Base-by-base conservation (phyloP, 2,113 vertebrate species). In the Globicephala melas region DNA sequence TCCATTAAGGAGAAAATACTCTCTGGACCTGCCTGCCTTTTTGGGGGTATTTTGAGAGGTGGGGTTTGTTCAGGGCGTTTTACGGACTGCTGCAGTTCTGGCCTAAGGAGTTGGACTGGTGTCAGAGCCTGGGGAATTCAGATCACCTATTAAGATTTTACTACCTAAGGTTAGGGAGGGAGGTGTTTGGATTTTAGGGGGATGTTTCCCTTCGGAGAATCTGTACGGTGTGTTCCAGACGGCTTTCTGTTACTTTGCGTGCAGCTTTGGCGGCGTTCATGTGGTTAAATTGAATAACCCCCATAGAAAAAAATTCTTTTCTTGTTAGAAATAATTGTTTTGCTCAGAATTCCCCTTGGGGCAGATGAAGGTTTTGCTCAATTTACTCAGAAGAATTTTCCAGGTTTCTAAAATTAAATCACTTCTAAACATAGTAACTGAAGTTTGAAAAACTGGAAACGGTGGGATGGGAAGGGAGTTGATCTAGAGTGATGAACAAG, bases 381-480 rank as follows among this genome's bases (percentile, higher is more conserved):
- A 96, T 97, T 98, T 97, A 96, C 96, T 98, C 87, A 15, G 95
- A 98, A 97, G 98, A 98, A 98, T 98, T 98, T 98, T 95, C 73
- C 96, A 97, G 89, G 85, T 98, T 97, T 97, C 97, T 97, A 97
- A 98, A 98, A 96, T 97, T 97, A 98, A 98, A 96, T 96, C 97
- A 65, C 74, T 95, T 84, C 98, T 98, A 98, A 98, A 98, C 90
- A 95, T 97, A 97, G 98, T 95, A 82, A 94, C 92, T 84, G 31
- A 97, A 90, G 92, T 97, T 97, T 82, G 83, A 96, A 83, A 96
- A 97, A 91, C 81, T 96, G 92, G 81, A 95, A 95, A 87, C 83
- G 65, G 77, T 96, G 68, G 58, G 77, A n/a, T 92, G 36, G 55
- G 58, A 55, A 81, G 36, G 74, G 89, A 76, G 83, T 93, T 55